Evolutionary conservation across 2,888 invertebrate genomes (phyloP).

Genomic region (Sycophila texana): DNA sequence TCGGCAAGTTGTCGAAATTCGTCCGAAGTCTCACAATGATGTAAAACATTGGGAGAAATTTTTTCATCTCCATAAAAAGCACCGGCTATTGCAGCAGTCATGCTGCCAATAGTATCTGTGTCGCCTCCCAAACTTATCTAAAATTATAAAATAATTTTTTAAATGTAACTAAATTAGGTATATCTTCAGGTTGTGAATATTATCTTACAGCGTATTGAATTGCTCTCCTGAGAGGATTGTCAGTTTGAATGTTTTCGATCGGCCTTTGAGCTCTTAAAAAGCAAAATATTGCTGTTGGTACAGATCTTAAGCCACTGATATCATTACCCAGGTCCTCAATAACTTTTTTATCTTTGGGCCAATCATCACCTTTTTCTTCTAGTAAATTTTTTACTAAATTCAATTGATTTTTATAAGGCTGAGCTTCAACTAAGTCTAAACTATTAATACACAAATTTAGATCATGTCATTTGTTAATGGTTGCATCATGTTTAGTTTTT

Average conservation of each 20-base stretch:
- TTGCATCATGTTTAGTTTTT: background rate
- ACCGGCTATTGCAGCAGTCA: conserved; percentile 84
- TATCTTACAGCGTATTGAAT: conserved; percentile 80
- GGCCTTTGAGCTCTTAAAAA: conserved; percentile 79
- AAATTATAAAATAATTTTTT: conserved; percentile 33
- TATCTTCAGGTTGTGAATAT: background rate
- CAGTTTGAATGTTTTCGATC: conserved; percentile 76
- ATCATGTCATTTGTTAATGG: conserved; percentile 17
- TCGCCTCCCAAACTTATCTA: conserved; percentile 84
- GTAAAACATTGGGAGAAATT: conserved; percentile 77
- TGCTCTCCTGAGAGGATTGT: conserved; percentile 80
- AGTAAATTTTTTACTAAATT: conserved; percentile 77
- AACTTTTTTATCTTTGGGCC: conserved; percentile 76
- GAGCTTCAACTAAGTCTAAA: conserved; percentile 71
- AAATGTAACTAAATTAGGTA: conserved; percentile 13
- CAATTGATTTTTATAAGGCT: conserved; percentile 79
- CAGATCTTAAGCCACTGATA: conserved; percentile 82
- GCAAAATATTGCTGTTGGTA: conserved; percentile 84
- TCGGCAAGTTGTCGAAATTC: conserved; percentile 78
- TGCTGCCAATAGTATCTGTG: conserved; percentile 86
- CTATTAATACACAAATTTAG: conserved; percentile 59
- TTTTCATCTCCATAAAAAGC: conserved; percentile 81
- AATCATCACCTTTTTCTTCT: conserved; percentile 71
- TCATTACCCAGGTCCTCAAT: conserved; percentile 79
- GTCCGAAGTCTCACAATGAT: conserved; percentile 80